Percentiles rank a stretch among this genome's conserved stretches.
phyloP scores from a whole-genome alignment of 2,113 vertebrate species.

The Condylura cristata region DNA sequence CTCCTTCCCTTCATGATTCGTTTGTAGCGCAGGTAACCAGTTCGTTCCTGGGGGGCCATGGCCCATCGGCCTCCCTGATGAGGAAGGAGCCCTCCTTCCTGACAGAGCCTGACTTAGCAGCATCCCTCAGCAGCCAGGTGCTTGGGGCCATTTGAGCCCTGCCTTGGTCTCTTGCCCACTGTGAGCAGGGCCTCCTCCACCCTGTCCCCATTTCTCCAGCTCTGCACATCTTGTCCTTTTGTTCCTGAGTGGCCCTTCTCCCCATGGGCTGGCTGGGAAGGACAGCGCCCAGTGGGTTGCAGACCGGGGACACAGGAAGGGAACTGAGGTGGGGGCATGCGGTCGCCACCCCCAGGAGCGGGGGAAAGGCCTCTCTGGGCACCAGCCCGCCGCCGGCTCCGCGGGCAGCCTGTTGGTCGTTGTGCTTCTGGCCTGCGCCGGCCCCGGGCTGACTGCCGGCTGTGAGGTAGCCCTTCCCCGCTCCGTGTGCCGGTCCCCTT shows the following conservation, averaged over 20 bases:
- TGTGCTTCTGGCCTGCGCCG: background rate
- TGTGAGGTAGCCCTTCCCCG: background rate
- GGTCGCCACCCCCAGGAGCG: background rate
- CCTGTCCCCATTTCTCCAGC: background rate
- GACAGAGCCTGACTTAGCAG: too few relatives aligned
- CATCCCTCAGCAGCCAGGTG: background rate
- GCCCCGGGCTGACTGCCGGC: background rate
- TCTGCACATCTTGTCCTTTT: background rate
- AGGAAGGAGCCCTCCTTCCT: background rate
- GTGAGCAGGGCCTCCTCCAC: too few relatives aligned
- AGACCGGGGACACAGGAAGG: background rate
- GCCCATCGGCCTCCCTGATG: background rate
- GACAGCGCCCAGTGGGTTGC: background rate
- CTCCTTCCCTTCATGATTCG: constrained; percentile 82
- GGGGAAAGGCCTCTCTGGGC: background rate
- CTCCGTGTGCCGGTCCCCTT: background rate
- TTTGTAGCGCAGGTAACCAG: constrained; percentile 77
- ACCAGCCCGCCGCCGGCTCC: background rate
- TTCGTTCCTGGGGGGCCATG: accelerated
- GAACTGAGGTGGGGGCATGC: accelerated
- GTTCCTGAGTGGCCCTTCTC: background rate
- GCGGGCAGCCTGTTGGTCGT: too few relatives aligned
- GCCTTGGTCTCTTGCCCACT: background rate
- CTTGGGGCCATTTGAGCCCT: background rate
- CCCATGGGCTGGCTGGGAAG: background rate